phyloP scores from a whole-genome alignment of 1,140 invertebrate genomes.

The Nasonia giraulti region DNA sequence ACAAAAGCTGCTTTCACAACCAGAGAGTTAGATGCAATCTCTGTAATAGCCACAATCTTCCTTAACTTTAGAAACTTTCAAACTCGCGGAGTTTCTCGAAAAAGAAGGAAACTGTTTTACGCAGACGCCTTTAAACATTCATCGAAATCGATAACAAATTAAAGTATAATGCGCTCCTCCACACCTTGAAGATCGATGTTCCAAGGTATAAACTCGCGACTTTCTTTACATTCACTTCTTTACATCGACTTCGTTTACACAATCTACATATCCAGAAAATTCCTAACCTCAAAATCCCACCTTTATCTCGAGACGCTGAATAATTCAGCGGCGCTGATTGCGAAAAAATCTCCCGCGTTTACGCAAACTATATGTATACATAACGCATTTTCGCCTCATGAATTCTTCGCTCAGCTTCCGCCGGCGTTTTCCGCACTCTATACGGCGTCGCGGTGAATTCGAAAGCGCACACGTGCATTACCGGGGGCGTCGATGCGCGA shows the following conservation, averaged over 20 bases:
- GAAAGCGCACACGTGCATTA: background rate
- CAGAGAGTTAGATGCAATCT: background rate
- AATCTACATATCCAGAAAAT: background rate
- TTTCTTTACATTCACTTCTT: background rate
- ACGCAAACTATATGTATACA: background rate
- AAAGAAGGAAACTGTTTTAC: background rate
- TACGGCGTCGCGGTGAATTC: constrained; percentile 8
- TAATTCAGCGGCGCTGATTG: background rate
- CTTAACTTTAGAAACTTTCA: background rate
- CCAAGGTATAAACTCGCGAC: background rate
- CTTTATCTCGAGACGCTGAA: background rate
- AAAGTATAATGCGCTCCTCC: background rate
- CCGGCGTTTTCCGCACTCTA: background rate
- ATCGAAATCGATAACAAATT: background rate
- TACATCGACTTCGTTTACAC: background rate
- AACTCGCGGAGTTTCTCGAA: background rate
- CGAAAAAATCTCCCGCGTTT: background rate
- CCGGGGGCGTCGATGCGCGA: background rate
- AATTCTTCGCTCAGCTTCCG: constrained; percentile 20
- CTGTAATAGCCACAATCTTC: background rate
- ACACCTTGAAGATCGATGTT: background rate
- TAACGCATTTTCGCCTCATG: constrained; percentile 8
- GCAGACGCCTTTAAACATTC: background rate
- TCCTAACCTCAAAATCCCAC: background rate
- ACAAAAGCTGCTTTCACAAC: background rate